A percentile compares a stretch with the other conserved stretches of the same genome.
Conservation (phyloP, 2,888 invertebrate species). For the Zaprionus obscuricornis region DNA sequence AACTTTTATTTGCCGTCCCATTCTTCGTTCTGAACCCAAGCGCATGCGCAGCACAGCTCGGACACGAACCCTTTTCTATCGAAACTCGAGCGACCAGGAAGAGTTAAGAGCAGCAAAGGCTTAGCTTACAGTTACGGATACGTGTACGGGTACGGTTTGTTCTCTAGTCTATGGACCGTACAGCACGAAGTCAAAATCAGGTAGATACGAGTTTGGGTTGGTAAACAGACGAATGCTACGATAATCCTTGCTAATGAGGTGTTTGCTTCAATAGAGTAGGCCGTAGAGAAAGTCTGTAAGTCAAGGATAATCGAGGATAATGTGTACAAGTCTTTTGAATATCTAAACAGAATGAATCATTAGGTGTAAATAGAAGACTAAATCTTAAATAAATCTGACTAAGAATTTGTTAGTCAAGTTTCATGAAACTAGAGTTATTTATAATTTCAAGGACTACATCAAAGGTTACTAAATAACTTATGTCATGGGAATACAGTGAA, state of each 20-base stretch:
- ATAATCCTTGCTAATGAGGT: conserved; percentile 79
- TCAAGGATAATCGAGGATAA: conserved; percentile 77
- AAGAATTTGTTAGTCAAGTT: not conserved
- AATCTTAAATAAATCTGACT: conserved; percentile 16
- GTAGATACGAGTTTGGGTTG: conserved; percentile 33
- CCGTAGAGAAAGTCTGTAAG: conserved; percentile 69
- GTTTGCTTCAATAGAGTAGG: conserved; percentile 51
- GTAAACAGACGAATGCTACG: no score
- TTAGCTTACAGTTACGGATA: conserved; percentile 57
- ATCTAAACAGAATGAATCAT: conserved; percentile 19
- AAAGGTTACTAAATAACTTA: no score
- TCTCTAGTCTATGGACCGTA: no score
- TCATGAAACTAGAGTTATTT: no score
- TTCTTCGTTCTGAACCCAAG: conserved; percentile 41
- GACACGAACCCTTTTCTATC: conserved; percentile 65
- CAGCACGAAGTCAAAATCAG: conserved; percentile 51
- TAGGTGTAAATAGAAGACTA: no score
- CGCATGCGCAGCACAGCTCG: conserved; percentile 65
- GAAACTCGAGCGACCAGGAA: conserved; percentile 48
- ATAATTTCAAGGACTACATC: no score
- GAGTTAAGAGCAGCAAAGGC: conserved; percentile 67
- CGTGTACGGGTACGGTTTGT: not conserved
- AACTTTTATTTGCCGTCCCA: conserved; percentile 72
- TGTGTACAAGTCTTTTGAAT: conserved; percentile 15
- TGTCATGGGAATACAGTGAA: no score